These are phyloP conservation scores for Trichogramma pretiosum DNA, from an alignment of 1,140 invertebrate species.

Conservation along the genomic window DNA sequence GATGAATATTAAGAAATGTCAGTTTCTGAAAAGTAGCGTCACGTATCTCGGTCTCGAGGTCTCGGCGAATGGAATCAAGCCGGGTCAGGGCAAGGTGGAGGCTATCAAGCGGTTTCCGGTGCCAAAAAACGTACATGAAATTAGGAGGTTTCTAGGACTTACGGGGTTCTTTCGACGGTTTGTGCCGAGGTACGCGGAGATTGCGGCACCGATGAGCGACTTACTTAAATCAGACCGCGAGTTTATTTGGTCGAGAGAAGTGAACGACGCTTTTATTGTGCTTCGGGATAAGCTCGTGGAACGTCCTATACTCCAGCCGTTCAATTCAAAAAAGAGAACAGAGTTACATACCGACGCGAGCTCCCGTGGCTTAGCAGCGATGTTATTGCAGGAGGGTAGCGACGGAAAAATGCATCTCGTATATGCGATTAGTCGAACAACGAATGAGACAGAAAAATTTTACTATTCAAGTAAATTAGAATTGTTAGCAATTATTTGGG, in stretches of 20 bases:
- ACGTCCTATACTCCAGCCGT: conserved; percentile 20
- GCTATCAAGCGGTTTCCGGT: conserved; percentile 25
- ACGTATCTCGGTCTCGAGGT: conserved; percentile 16
- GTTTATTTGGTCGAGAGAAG: conserved; percentile 12
- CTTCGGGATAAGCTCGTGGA: conserved; percentile 6
- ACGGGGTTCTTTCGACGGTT: conserved; percentile 32
- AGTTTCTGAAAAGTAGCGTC: conserved; percentile 10
- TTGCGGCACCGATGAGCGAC: conserved; percentile 23
- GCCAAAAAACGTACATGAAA: conserved; percentile 27
- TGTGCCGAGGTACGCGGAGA: conserved; percentile 23
- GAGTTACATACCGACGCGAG: conserved; percentile 33
- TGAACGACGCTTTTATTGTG: conserved; percentile 6
- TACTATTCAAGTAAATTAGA: conserved; percentile 26
- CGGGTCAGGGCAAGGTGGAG: conserved; percentile 25
- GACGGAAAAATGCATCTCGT: conserved; percentile 7
- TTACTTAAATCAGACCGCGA: conserved; percentile 14
- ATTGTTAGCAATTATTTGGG: conserved; percentile 20
- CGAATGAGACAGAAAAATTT: conserved; percentile 19
- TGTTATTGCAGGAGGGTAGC: conserved; percentile 15
- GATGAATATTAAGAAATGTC: conserved; percentile 18
- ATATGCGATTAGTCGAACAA: conserved; percentile 20
- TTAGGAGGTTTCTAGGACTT: conserved; percentile 32
- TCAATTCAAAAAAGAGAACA: conserved; percentile 16
- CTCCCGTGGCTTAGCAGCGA: conserved; percentile 25
- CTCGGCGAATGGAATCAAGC: conserved; percentile 14